Percentiles rank a stretch among this genome's conserved stretches.
phyloP scores from a whole-genome alignment of 1,140 invertebrate species.

The Aphelenchoides besseyi region DNA sequence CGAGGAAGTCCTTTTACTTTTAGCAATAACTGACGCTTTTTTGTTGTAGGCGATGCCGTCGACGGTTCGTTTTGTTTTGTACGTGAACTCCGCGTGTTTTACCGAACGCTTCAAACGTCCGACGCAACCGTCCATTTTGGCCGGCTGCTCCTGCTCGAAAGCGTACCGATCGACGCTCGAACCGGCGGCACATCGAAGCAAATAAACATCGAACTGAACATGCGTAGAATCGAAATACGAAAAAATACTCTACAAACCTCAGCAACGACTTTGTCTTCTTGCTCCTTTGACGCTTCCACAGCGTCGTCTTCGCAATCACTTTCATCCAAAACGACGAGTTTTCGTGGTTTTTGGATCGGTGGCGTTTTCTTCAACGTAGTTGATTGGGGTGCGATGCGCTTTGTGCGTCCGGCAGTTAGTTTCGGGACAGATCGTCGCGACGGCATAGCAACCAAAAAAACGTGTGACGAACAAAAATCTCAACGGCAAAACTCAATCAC shows the following conservation, averaged over 20 bases:
- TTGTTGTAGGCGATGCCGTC: neutral
- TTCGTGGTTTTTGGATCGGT: no score
- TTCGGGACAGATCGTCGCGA: no score
- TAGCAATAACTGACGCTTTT: neutral
- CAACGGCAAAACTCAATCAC: no score
- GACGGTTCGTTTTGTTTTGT: neutral
- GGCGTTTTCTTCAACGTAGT: no score
- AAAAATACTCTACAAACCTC: neutral
- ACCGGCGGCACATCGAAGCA: neutral
- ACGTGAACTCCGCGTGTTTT: neutral
- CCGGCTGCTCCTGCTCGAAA: neutral
- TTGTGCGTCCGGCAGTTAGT: no score
- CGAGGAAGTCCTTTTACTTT: neutral
- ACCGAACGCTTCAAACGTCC: neutral
- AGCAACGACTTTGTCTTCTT: neutral
- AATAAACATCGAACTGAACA: neutral
- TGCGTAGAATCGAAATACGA: neutral
- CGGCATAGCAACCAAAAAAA: no score
- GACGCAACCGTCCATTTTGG: neutral
- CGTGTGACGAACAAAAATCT: no score
- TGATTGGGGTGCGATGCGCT: no score
- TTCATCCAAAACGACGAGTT: no score
- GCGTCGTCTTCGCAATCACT: no score
- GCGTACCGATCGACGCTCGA: neutral
- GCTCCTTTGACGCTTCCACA: no score